These are phyloP conservation scores for Trinectes maculatus DNA, from an alignment of 2,113 vertebrate genomes.

Conservation along the genomic window DNA sequence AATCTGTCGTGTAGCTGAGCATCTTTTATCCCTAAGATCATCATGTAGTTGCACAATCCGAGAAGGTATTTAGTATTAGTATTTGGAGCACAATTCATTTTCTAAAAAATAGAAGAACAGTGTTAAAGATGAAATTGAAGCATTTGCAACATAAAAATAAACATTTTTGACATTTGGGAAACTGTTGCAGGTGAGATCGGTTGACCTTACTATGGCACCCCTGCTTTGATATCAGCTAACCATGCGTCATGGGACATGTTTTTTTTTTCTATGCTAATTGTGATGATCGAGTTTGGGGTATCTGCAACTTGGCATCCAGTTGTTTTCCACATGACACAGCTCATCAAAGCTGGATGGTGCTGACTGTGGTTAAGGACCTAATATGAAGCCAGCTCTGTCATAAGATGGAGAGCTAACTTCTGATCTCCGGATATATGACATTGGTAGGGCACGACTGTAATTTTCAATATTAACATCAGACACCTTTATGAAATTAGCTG, in stretches of 20 bases:
- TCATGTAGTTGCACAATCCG: neutral
- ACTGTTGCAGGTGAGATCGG: neutral
- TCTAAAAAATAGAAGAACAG: neutral
- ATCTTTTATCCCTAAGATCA: neutral
- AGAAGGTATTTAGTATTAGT: too few species aligned
- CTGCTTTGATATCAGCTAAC: neutral
- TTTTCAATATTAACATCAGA: slow-evolving; percentile 39
- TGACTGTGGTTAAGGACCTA: slow-evolving; percentile 49
- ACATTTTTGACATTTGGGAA: neutral
- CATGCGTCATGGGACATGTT: slow-evolving; percentile 29
- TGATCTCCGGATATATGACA: slow-evolving; percentile 33
- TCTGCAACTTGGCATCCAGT: slow-evolving; percentile 31
- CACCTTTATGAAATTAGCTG: slow-evolving; percentile 41
- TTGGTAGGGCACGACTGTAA: neutral
- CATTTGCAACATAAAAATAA: neutral
- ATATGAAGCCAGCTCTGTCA: slow-evolving; percentile 61
- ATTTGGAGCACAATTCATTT: neutral
- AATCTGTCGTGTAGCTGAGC: neutral
- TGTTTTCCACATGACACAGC: slow-evolving; percentile 23
- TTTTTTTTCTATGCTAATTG: slow-evolving; percentile 34
- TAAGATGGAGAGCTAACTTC: slow-evolving; percentile 53
- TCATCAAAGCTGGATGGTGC: slow-evolving; percentile 45
- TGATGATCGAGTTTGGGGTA: slow-evolving; percentile 53
- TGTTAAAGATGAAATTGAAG: neutral
- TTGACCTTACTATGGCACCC: neutral